phyloP scores from a whole-genome alignment of 2,797 vertebrate genomes.

The Gastrophryne carolinensis region DNA sequence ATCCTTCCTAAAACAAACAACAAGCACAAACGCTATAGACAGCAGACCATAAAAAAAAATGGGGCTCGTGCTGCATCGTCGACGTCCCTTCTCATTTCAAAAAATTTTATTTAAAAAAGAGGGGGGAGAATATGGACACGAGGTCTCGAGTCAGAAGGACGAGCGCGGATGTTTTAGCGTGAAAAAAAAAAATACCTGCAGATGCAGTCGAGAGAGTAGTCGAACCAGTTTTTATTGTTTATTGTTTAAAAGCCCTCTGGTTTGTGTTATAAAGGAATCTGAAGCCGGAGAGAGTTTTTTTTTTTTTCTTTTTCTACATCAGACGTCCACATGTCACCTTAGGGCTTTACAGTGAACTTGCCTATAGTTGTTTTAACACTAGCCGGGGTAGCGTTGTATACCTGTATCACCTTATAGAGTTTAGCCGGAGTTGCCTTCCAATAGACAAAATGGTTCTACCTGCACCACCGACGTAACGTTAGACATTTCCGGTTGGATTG shows the following conservation, averaged over 20 bases:
- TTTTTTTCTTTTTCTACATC: neutral
- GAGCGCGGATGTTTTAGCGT: constrained; percentile 39
- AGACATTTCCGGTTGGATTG: no score
- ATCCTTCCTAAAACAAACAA: constrained; percentile 38
- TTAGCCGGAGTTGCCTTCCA: no score
- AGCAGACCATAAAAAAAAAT: constrained; percentile 18
- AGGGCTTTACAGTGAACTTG: neutral
- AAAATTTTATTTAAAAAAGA: no score
- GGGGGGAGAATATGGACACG: neutral
- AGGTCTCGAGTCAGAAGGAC: no score
- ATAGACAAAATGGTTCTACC: no score
- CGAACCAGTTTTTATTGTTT: constrained; percentile 52
- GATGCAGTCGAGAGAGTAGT: constrained; percentile 41
- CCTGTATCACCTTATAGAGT: no score
- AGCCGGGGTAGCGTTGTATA: no score
- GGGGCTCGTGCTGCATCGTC: neutral
- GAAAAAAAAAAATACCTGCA: constrained; percentile 50
- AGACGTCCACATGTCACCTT: constrained; percentile 1
- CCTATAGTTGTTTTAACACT: neutral
- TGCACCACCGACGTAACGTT: no score
- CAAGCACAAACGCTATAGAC: constrained; percentile 8
- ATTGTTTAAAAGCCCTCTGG: constrained; percentile 47
- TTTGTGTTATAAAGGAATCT: constrained; percentile 47
- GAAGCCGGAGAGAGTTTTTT: constrained; percentile 1
- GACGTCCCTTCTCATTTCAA: no score